A percentile compares a stretch with the other conserved stretches of the same genome.
phyloP scores from a whole-genome alignment of 2,888 invertebrate species.

The Scaptomyza polygonia region DNA sequence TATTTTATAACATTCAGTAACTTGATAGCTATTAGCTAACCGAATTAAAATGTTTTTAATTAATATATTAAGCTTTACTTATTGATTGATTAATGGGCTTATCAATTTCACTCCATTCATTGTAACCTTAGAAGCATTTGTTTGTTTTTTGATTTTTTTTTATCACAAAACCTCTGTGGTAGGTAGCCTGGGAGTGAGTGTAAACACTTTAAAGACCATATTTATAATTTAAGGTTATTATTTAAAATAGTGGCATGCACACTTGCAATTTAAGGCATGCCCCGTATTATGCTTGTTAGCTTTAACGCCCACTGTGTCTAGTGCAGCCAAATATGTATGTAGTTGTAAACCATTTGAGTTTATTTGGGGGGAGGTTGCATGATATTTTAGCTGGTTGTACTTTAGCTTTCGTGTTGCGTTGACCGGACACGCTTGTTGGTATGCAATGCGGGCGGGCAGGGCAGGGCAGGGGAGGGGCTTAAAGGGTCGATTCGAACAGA shows the following conservation, averaged over 20 bases:
- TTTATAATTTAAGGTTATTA: background rate
- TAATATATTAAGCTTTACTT: no score
- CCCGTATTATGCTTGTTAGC: background rate
- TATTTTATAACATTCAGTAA: no score
- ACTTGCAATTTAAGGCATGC: background rate
- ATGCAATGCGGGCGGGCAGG: background rate
- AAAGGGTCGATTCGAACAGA: background rate
- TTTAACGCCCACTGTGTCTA: conserved; percentile 2
- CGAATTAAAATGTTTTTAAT: no score
- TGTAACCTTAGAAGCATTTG: no score
- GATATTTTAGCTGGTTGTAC: conserved; percentile 26
- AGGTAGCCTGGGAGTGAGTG: no score
- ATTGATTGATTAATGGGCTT: no score
- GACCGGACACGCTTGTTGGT: conserved; percentile 4
- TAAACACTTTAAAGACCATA: background rate
- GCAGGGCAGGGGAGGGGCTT: background rate
- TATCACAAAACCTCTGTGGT: no score
- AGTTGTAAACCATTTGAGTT: conserved; percentile 11
- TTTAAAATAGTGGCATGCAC: background rate
- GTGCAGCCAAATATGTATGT: background rate
- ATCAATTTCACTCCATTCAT: no score
- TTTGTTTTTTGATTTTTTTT: no score
- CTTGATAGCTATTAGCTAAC: no score
- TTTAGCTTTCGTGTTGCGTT: conserved; percentile 56
- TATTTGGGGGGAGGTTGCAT: background rate